Conservation (phyloP, 1,140 invertebrate species). For the Pantala flavescens region DNA sequence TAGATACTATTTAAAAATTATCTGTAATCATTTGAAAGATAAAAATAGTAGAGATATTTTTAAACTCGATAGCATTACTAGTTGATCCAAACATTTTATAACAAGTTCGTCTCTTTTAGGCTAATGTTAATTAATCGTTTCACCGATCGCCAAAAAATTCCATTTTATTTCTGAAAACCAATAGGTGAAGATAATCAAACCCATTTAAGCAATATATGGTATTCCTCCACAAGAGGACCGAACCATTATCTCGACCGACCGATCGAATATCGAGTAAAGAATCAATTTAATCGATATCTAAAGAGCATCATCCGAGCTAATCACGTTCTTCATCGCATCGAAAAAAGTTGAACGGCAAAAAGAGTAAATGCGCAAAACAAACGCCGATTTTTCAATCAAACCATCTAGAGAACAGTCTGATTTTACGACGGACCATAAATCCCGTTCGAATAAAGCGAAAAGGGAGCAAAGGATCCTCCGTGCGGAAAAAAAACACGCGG, state of each 20-base stretch:
- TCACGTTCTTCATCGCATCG: not conserved
- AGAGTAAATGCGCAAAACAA: not conserved
- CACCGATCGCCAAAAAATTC: no score
- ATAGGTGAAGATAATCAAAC: no score
- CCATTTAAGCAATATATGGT: not conserved
- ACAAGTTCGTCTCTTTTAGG: no score
- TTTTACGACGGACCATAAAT: conserved; percentile 1
- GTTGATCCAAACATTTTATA: no score
- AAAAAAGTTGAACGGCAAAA: not conserved
- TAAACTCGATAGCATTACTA: no score
- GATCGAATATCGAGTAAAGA: not conserved
- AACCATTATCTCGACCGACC: not conserved
- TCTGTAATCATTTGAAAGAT: no score
- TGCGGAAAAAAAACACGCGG: no score
- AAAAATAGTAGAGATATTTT: no score
- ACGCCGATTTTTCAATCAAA: conserved; percentile 9
- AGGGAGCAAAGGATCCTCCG: not conserved
- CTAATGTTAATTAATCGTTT: no score
- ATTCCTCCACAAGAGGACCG: not conserved
- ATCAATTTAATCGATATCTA: not conserved
- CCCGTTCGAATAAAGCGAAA: not conserved
- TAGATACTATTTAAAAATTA: no score
- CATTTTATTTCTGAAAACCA: no score
- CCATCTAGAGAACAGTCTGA: not conserved
- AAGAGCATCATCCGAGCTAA: not conserved